phyloP scores from a whole-genome alignment of 2,888 invertebrate species.

The Apotomis betuletana region DNA sequence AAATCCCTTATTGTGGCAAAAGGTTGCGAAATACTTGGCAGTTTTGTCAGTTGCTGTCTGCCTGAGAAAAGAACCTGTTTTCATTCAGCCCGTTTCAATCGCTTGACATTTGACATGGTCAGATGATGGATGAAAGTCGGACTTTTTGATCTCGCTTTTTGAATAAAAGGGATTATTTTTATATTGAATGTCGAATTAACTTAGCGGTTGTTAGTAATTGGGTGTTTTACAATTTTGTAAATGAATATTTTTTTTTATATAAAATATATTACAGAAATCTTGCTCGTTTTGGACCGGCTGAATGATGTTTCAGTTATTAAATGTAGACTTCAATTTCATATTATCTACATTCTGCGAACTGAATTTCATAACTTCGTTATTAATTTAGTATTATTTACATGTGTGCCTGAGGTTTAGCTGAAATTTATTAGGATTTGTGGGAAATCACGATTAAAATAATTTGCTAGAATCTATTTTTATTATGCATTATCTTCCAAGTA shows the following conservation, averaged over 20 bases:
- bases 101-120: slow-evolving; percentile 40
- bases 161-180: slow-evolving; percentile 25
- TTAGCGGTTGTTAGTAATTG: slow-evolving; percentile 16
- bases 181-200: slow-evolving; percentile 13
- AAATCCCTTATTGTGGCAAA: slow-evolving; percentile 39
- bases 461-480: too few relatives aligned
- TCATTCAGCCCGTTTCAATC: slow-evolving; percentile 30
- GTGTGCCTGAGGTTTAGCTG: too few relatives aligned
- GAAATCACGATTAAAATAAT: too few relatives aligned
- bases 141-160: slow-evolving; percentile 28
- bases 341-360: background rate
- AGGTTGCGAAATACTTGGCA: slow-evolving; percentile 39
- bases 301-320: too few relatives aligned
- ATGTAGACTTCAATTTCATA: background rate
- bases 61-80: slow-evolving; percentile 36
- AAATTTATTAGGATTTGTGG: too few relatives aligned
- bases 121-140: slow-evolving; percentile 39
- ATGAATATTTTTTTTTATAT: background rate
- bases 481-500: too few relatives aligned
- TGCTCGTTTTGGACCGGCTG: background rate
- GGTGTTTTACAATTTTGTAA: background rate
- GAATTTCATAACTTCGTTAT: background rate
- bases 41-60: slow-evolving; percentile 15
- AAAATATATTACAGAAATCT: background rate
- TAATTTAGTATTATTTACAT: too few relatives aligned